Conservation (phyloP, 2,113 vertebrate genomes). For the Agapornis roseicollis region DNA sequence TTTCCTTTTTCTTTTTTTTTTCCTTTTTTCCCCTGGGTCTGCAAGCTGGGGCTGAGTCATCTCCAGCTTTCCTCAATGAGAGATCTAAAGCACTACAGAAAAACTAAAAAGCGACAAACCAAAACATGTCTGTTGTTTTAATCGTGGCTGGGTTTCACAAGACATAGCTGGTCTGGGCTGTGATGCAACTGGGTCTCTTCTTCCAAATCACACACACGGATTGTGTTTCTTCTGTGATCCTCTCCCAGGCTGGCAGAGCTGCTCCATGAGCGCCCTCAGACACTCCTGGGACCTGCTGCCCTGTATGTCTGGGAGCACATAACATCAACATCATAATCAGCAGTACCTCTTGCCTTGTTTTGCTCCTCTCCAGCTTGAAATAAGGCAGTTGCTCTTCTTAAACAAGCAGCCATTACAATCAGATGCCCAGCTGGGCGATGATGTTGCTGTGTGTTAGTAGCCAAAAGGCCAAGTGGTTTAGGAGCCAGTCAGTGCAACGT, state of each 20-base stretch:
- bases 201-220: not conserved
- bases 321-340: fast-evolving
- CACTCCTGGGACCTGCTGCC: not conserved
- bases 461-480: not conserved
- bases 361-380: not conserved
- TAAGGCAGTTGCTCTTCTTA: not conserved
- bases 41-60: slow-evolving; percentile 11
- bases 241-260: not conserved
- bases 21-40: not conserved
- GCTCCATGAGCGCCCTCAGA: fast-evolving
- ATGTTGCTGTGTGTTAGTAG: not conserved
- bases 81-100: not conserved
- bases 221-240: not conserved
- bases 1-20: too few relatives aligned
- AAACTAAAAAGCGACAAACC: not conserved
- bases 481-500: fast-evolving
- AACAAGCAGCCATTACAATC: not conserved
- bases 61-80: slow-evolving; percentile 21
- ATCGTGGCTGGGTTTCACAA: not conserved
- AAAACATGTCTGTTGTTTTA: slow-evolving; percentile 45
- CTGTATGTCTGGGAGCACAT: fast-evolving
- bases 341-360: not conserved
- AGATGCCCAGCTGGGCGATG: not conserved
- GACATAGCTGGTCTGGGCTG: slow-evolving; percentile 6
- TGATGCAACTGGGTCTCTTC: slow-evolving; percentile 12